These are phyloP conservation scores for Pristionchus maxplancki DNA, from an alignment of 2,888 invertebrate genomes.

Conservation along the genomic window DNA sequence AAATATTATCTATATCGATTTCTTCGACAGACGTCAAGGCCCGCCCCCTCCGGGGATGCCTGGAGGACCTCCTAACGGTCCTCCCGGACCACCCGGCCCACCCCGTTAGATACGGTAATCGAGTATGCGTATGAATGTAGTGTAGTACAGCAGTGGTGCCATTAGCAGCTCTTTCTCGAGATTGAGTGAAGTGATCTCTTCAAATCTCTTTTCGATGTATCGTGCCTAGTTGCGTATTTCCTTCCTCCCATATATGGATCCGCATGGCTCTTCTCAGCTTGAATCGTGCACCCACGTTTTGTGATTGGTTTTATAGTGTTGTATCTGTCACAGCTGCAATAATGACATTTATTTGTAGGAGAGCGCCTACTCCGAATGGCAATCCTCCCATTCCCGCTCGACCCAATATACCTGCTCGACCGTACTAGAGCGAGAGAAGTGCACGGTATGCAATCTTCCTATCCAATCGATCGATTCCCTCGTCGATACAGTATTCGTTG, in stretches of 20 bases:
- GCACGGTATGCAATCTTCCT: neutral
- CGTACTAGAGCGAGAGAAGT: conserved; percentile 30
- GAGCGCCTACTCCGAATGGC: conserved; percentile 67
- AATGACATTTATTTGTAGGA: conserved; percentile 55
- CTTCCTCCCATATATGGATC: neutral
- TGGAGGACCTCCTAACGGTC: conserved; percentile 30
- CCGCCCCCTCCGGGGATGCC: conserved; percentile 39
- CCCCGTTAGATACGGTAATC: conserved; percentile 46
- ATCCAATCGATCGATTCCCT: conserved; percentile 16
- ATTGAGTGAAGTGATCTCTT: neutral
- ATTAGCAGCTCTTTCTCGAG: neutral
- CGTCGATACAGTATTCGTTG: conserved; percentile 33
- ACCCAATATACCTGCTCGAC: conserved; percentile 53
- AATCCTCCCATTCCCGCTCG: conserved; percentile 65
- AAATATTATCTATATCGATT: neutral
- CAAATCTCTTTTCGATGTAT: neutral
- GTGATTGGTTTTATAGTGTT: conserved; percentile 37
- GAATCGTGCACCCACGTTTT: conserved; percentile 32
- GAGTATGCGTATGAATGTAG: conserved; percentile 24
- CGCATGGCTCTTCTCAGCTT: conserved; percentile 2
- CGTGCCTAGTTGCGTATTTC: neutral
- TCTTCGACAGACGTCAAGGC: conserved; percentile 26
- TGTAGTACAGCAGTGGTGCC: neutral
- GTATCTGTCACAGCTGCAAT: neutral
- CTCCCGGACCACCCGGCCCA: conserved; percentile 26